A percentile compares a stretch with the other conserved stretches of the same genome.
Evolutionary conservation across 2,113 vertebrate genomes (phyloP).

Genomic region (Pachyramphus minor): DNA sequence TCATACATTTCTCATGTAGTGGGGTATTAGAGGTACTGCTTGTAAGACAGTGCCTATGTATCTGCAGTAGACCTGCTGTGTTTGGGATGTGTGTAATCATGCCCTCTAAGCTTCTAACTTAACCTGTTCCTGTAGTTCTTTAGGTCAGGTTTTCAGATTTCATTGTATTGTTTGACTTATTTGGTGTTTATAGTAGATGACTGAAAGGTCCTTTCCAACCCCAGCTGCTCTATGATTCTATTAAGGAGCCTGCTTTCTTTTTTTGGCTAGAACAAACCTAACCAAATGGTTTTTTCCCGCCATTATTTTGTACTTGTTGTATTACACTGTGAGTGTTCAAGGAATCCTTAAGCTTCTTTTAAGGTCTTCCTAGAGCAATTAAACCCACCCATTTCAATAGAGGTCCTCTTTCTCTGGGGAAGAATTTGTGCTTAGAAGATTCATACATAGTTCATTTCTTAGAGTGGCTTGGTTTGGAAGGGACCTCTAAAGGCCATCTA

Average conservation of each 20-base stretch:
- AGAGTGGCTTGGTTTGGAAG: background rate
- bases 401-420: background rate
- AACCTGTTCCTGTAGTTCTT: background rate
- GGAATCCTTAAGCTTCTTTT: background rate
- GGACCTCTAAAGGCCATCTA: background rate
- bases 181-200: background rate
- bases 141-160: background rate
- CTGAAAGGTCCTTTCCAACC: background rate
- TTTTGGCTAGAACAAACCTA: background rate
- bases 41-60: background rate
- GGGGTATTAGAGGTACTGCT: background rate
- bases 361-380: background rate
- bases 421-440: background rate
- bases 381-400: background rate
- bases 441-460: background rate
- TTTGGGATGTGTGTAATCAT: rapidly evolving
- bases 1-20: background rate
- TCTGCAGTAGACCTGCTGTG: background rate
- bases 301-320: background rate
- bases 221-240: background rate
- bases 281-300: background rate
- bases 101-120: background rate
- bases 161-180: background rate
- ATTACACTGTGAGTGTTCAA: background rate
- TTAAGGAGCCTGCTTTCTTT: background rate